Conservation (phyloP, 2,888 invertebrate genomes). For the Xestia rhomboidea region DNA sequence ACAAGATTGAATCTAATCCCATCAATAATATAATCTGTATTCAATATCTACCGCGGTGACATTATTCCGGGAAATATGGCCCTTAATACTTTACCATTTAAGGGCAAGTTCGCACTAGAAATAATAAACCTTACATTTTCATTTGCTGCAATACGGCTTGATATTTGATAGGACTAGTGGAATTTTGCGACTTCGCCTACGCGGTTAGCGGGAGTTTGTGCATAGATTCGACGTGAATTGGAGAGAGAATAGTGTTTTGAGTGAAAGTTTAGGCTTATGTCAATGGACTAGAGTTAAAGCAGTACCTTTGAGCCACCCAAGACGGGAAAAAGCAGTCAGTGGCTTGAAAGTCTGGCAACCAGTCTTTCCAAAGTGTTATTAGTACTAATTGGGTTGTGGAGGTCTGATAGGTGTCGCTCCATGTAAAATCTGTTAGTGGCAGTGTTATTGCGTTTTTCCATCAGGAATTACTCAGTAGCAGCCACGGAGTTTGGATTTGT, state of each 20-base stretch:
- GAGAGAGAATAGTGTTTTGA: constrained; percentile 16
- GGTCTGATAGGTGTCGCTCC: too few species aligned
- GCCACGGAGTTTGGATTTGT: too few species aligned
- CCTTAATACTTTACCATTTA: constrained; percentile 58
- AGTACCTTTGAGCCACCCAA: background rate
- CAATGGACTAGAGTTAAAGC: background rate
- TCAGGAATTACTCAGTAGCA: too few species aligned
- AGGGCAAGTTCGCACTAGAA: constrained; percentile 42
- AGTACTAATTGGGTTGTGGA: too few species aligned
- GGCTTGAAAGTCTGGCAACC: background rate
- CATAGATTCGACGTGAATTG: background rate
- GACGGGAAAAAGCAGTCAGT: background rate
- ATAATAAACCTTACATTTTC: constrained; percentile 61
- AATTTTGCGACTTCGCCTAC: constrained; percentile 38
- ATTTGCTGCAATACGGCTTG: constrained; percentile 44
- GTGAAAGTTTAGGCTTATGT: background rate
- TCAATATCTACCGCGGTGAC: constrained; percentile 47
- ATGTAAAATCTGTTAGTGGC: too few species aligned
- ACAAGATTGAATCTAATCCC: constrained; percentile 52
- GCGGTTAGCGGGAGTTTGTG: constrained; percentile 25
- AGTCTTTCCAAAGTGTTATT: too few species aligned
- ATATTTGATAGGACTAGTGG: constrained; percentile 38
- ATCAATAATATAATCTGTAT: constrained; percentile 48
- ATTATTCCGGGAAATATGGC: constrained; percentile 45
- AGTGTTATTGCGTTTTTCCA: too few species aligned